Base-by-base conservation (phyloP, 2,797 vertebrate species). In the Sebastes hubbsi region DNA sequence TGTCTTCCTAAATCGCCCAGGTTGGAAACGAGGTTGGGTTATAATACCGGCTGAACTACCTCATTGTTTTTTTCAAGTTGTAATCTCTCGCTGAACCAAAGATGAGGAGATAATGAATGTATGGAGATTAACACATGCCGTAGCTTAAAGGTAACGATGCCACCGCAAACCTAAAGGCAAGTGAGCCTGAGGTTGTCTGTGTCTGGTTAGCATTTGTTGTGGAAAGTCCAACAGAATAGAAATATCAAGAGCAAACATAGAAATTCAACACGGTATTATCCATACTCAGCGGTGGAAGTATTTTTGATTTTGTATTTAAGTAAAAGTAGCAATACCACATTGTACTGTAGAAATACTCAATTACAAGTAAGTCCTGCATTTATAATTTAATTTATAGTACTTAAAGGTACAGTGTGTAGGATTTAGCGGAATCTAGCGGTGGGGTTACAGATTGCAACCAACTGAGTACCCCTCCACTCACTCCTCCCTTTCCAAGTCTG, bases 31-130 rank as follows among this genome's bases (percentile, higher is more conserved):
- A 83, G 70, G 80, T 59, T 82, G 72, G 60, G 58, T 63, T 87
- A 30, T 88, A 87, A 91, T 73, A 58, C 71, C 11, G 8, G 56
- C 22, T 89, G 55, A 92, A 81, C 36, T 77, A 32, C 25, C 25
- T 78, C 38, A 87, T 93, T 92, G 89, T 93, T 85, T 81, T 56
- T 36, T 72, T 74, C 27, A 42, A 86, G 6, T 64, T 91, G 85
- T 93, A 92, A 94, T 89, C 90, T 90, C 72, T 65, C 2, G 10
- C 67, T 80, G 59, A 88, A 87, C 66, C 69, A 76, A 79, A 87
- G 73, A 63, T 56, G 71, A 82, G 8, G 27, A 89, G 73, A 83
- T 87, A 89, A 88, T 78, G 60, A 87, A 82, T 90, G 61, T 78
- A 74, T 82, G 63, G 56, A 87, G 87, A 90, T 93, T 88, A 91